A percentile compares a stretch with the other conserved stretches of the same genome.
Evolutionary conservation across 2,113 vertebrate species (phyloP).

Genomic region (Oreocharis arfaki): DNA sequence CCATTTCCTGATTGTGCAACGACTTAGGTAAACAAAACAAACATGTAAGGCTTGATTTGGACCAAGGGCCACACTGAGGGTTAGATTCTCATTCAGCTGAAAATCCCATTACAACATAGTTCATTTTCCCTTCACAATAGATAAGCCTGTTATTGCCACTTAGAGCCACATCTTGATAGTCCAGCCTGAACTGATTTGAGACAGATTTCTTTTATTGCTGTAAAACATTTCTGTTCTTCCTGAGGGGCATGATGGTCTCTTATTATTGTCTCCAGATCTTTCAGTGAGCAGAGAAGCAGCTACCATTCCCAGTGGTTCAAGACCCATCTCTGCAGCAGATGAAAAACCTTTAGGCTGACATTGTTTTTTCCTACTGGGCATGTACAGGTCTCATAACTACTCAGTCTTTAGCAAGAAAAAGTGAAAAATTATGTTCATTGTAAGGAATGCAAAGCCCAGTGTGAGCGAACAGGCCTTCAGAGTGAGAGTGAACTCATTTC

Average conservation of each 20-base stretch:
- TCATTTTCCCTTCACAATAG: background rate
- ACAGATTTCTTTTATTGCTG: background rate
- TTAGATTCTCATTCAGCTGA: background rate
- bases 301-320: background rate
- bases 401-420: background rate
- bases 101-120: background rate
- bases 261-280: background rate
- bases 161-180: background rate
- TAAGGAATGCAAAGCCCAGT: background rate
- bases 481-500: background rate
- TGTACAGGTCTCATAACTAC: background rate
- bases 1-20: slow-evolving; percentile 25
- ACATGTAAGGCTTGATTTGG: background rate
- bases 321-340: background rate
- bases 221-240: background rate
- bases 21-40: slow-evolving; percentile 27
- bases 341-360: background rate
- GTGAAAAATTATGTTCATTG: background rate
- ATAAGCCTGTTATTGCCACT: background rate
- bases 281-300: background rate
- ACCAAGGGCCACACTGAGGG: background rate
- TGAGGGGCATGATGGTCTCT: background rate
- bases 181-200: background rate
- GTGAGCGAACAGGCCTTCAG: background rate
- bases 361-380: background rate